A percentile compares a stretch with the other conserved stretches of the same genome.
Evolutionary conservation across 2,113 vertebrate genomes (phyloP).

Genomic region (Gymnarchus niloticus): DNA sequence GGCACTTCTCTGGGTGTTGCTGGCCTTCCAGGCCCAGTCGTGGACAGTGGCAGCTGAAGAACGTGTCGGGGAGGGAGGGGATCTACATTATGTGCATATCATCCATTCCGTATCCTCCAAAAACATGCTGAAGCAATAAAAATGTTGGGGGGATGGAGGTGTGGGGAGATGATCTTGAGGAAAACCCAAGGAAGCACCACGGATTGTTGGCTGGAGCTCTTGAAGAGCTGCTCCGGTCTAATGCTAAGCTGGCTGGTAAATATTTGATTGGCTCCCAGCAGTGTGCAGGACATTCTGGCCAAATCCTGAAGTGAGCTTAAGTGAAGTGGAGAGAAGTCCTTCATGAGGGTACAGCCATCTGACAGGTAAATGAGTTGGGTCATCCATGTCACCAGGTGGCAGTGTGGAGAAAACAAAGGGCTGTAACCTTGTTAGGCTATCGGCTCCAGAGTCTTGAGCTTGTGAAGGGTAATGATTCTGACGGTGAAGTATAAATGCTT

Average conservation of each 20-base stretch:
- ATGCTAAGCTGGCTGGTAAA: not conserved
- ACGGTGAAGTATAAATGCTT: not conserved
- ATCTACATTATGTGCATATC: slow-evolving; percentile 3
- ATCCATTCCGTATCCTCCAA: not conserved
- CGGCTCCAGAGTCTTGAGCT: not conserved
- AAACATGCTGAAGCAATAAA: not conserved
- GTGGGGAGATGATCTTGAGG: not conserved
- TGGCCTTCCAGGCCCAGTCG: not conserved
- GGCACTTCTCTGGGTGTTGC: not conserved
- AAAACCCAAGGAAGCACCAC: not conserved
- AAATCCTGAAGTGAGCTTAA: not conserved
- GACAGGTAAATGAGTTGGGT: not conserved
- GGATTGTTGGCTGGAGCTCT: not conserved
- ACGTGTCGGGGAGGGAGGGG: not conserved
- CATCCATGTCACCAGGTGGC: not conserved
- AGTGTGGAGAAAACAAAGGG: not conserved
- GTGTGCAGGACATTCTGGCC: not conserved
- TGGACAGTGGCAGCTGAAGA: slow-evolving; percentile 17
- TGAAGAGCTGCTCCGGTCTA: not conserved
- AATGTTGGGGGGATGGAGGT: not conserved
- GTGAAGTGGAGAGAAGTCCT: not conserved
- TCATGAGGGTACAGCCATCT: not conserved
- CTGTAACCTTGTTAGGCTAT: too few relatives aligned
- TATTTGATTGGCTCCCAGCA: not conserved
- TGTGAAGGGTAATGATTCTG: not conserved